Base-by-base conservation (phyloP, 2,888 invertebrate genomes). In the Drosophila testacea region DNA sequence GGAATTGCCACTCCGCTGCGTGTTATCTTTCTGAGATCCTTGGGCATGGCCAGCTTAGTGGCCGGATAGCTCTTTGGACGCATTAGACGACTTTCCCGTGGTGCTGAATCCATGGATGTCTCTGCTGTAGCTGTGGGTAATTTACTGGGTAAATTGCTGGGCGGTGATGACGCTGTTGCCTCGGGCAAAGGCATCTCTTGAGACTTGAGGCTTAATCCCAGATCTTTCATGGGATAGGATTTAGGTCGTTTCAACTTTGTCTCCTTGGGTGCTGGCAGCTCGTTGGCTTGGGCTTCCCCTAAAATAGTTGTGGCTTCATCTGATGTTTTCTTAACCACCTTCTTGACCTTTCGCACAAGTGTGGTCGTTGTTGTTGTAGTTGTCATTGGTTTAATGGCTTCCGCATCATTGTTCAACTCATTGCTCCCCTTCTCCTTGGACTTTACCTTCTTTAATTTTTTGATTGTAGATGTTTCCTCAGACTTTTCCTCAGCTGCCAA, bases 61-160 rank as follows among this genome's bases (percentile, higher is more conserved):
- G 92, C 93, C 7, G 95, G 95, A 83, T 94, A 95, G 81, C 95
- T 95, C 81, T 94, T 94, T 6, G 95, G 95, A 41, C 95, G 92
- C 42, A 92, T 90, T 44, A 94, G 89, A 7, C 91, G 86, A 59
- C 90, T 90, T 41, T 91, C 92, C 1, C 90, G 87, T 2, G 76
- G 50, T 1, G 56, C 42, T 6, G 60, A 7, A 4, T 64, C 69
- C 11, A 63, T 55, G 3, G 67, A 47, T 1, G 68, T 32, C 0
- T 78, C 72, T 9, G 60, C 36, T 5, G 36, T 6, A 1, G 72
- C 32, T 1, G 73, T 55, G 6, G 79, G 65, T 9, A 84, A 10
- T 22, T 86, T 86, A 44, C 71, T 79, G 2, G 81, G 74, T 9
- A 80, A 6, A 47, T 81, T 88, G 32, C 41, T 77, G 13, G 73